Conservation (phyloP, 2,113 vertebrate species). For the Scortum barcoo region DNA sequence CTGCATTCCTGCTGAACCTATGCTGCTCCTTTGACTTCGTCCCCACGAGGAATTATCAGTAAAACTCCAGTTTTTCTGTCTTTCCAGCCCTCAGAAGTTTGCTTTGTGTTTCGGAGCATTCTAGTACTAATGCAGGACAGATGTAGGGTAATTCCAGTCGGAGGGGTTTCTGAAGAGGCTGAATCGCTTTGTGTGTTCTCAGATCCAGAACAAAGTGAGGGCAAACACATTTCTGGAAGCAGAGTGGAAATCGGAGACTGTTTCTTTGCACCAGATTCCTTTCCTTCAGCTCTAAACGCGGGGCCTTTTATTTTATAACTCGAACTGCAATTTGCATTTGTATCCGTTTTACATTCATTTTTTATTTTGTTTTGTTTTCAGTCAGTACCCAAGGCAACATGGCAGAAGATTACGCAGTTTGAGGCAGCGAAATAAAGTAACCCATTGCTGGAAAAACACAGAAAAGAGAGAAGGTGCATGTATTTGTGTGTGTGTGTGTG, state of each 20-base stretch:
- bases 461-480: background rate
- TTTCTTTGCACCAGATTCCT: conserved; percentile 16
- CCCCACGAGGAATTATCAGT: conserved; percentile 6
- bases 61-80: background rate
- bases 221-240: conserved; percentile 4
- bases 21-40: background rate
- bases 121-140: background rate
- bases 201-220: conserved; percentile 16
- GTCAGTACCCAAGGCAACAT: conserved; percentile 1
- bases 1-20: conserved; percentile 9
- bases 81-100: background rate
- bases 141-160: background rate
- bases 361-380: background rate
- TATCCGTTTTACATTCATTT: conserved; percentile 17
- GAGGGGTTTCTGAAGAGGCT: background rate
- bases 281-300: background rate
- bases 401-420: conserved; percentile 13
- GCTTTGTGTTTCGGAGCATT: background rate
- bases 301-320: conserved; percentile 15
- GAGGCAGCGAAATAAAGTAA: conserved; percentile 6
- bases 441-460: background rate
- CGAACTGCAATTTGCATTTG: conserved; percentile 33
- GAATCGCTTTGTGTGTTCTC: background rate
- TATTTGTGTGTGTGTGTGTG: background rate
- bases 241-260: background rate